Evolutionary conservation across 53 echinoderm and acorn worm species (phyloP), one percentile per base, ranked within the genome.

Genomic region (Hippasteria phrygiana): DNA sequence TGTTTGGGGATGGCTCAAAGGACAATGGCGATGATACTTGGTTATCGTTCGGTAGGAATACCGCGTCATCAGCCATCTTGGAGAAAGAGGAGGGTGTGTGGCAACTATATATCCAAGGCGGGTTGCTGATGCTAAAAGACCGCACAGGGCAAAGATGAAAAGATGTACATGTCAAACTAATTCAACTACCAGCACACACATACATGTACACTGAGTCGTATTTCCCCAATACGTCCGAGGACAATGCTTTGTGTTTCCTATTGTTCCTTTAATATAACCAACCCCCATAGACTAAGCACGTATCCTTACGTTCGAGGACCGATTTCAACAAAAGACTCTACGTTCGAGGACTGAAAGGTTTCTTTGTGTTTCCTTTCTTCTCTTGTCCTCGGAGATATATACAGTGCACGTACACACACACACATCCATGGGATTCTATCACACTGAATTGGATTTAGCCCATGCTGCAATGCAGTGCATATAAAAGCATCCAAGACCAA

Each of bases 31-130:
- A 31, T 27, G 75, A 8, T 48, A 24, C 75, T 47, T 75, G 75
- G 75, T 75, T 75, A 75, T 75, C 75, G 32, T 75, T 75, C 43
- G 75, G 48, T 51, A 75, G 32, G 50, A 75, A 75, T 48, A 75
- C 75, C 33, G 75, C 18, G 43, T 75, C 75, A 51, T 75, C 75
- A 31, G 75, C 75, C 75, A 75, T 75, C 75, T 75, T 75, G 75
- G 46, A 31, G 48, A 22, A 28, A 14, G 36, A 27, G 74, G 74
- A 28, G 32, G 28, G 46, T 27, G 47, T 75, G 48, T 75, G 75
- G 51, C 75, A 47, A 75, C 75, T 75, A 75, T 51, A 51, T 42
- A 50, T 75, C 75, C 75, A 4, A 17, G 75, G 51, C 50, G 1
- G 75, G 75, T 33, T 27, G 75, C 48, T 75, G 12, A 34, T 50